A percentile compares a stretch with the other conserved stretches of the same genome.
These are phyloP conservation scores for Setophaga kirtlandii DNA, from an alignment of 2,113 vertebrate genomes.

Conservation along the genomic window DNA sequence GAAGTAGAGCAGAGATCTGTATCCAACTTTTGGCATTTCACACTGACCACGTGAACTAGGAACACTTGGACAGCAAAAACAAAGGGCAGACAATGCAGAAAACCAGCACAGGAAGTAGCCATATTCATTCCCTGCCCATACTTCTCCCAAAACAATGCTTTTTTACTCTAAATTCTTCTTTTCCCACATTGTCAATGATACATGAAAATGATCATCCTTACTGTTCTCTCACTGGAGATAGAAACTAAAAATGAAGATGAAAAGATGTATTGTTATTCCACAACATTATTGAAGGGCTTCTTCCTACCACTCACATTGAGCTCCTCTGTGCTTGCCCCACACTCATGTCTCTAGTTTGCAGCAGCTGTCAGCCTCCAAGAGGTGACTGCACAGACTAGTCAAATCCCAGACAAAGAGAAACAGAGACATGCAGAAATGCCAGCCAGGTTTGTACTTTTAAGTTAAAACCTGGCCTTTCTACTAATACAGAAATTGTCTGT, in stretches of 20 bases:
- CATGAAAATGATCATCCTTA: not conserved
- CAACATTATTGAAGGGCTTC: not conserved
- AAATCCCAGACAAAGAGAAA: not conserved
- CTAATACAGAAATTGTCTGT: not conserved
- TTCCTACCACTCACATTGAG: not conserved
- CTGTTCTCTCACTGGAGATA: not conserved
- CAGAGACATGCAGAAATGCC: not conserved
- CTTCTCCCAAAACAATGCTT: not conserved
- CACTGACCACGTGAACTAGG: accelerated
- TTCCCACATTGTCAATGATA: accelerated
- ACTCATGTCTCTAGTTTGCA: not conserved
- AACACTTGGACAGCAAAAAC: not conserved
- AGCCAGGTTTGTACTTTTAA: not conserved
- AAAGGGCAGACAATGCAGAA: not conserved
- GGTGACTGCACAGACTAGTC: not conserved
- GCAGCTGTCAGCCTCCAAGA: not conserved
- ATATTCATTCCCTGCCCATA: not conserved
- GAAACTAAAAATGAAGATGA: not conserved
- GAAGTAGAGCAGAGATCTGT: not conserved
- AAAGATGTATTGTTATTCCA: not conserved
- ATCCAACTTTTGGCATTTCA: not conserved
- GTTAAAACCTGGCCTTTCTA: not conserved
- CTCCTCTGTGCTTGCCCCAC: not conserved
- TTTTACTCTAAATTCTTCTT: not conserved
- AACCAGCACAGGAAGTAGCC: not conserved